Percentiles rank a stretch among this genome's conserved stretches.
Conservation (phyloP, 2,797 vertebrate species). For the Tachyglossus aculeatus region DNA sequence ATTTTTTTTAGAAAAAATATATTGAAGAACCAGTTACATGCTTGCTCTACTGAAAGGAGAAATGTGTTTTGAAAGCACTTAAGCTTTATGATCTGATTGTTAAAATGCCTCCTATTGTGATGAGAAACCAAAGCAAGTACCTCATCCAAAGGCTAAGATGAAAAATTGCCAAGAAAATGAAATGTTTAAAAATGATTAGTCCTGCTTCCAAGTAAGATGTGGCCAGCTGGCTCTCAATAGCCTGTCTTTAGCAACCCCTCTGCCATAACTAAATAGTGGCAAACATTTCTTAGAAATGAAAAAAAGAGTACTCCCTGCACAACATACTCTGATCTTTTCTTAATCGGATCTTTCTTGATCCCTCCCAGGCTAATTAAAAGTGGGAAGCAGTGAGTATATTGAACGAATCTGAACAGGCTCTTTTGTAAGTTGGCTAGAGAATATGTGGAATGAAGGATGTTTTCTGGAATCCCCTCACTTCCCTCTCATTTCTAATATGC, state of each 20-base stretch:
- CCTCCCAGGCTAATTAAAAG: neutral
- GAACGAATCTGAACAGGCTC: neutral
- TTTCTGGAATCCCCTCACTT: neutral
- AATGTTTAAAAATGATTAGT: constrained; percentile 14
- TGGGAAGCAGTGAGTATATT: neutral
- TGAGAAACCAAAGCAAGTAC: constrained; percentile 7
- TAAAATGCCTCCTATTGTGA: neutral
- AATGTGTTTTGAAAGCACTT: neutral
- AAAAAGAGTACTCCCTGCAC: neutral
- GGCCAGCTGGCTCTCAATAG: constrained; percentile 31
- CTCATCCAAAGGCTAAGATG: constrained; percentile 14
- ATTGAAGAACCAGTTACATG: constrained; percentile 14
- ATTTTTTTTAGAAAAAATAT: constrained; percentile 6
- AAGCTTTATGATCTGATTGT: neutral
- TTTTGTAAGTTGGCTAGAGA: neutral
- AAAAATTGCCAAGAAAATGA: constrained; percentile 9
- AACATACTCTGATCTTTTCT: neutral
- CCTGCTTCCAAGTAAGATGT: constrained; percentile 10
- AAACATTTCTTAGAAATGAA: neutral
- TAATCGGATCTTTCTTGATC: neutral
- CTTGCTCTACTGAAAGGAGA: neutral
- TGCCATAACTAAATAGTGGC: neutral
- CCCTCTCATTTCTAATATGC: neutral
- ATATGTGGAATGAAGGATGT: neutral
- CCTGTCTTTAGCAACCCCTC: neutral